These are phyloP conservation scores for Panthera uncia DNA, from an alignment of 2,113 vertebrate genomes.

Conservation along the genomic window DNA sequence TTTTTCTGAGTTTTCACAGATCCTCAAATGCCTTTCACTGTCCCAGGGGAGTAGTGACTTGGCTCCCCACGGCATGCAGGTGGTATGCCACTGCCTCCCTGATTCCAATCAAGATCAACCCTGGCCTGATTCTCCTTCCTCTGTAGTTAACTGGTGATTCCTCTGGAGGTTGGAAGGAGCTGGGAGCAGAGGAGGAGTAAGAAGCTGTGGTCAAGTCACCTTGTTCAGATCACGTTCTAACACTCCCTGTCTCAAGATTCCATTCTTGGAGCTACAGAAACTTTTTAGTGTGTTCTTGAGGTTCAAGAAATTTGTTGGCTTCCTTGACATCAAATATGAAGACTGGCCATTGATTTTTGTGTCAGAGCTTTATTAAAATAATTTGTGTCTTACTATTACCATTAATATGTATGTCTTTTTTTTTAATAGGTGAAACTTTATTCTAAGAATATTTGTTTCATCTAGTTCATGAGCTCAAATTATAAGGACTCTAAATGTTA, in stretches of 20 bases:
- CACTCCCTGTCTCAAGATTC: background rate
- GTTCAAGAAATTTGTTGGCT: background rate
- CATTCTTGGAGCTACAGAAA: background rate
- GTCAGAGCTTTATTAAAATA: constrained; percentile 35
- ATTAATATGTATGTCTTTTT: constrained; percentile 43
- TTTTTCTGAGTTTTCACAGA: constrained; percentile 10
- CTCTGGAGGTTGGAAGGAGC: background rate
- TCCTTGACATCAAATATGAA: background rate
- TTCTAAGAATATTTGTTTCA: constrained; percentile 31
- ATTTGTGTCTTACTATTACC: constrained; percentile 14
- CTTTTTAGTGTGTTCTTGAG: constrained; percentile 17
- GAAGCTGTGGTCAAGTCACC: background rate
- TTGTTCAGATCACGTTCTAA: background rate
- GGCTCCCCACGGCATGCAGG: background rate
- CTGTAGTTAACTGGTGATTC: background rate
- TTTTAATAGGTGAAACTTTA: constrained; percentile 58
- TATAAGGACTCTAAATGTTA: constrained; percentile 68
- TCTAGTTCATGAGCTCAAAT: constrained; percentile 49
- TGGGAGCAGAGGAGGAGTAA: background rate
- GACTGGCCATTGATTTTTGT: constrained; percentile 16
- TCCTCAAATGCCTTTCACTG: background rate
- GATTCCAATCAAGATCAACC: background rate
- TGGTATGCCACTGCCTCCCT: background rate
- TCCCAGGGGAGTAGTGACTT: background rate
- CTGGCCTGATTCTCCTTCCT: background rate